Evolutionary conservation across 1,140 invertebrate species (phyloP), one percentile per base, ranked within the genome.

Genomic region (Neotoxoptera formosana): DNA sequence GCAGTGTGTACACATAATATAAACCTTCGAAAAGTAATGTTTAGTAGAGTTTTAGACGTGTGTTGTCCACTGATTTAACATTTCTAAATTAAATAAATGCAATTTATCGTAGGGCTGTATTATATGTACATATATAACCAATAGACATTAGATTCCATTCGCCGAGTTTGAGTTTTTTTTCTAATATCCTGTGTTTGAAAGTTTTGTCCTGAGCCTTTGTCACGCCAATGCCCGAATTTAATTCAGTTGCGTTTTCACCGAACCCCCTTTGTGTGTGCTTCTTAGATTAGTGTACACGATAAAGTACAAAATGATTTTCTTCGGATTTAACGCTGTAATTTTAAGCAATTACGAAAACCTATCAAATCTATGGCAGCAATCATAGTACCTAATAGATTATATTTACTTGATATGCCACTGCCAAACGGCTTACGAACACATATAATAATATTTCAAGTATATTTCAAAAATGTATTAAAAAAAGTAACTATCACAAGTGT

Each of bases 11-110:
- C 51, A 53, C 51, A 48, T 48, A 47, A 48, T 48, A 47, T 25
- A 86, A 41, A 86, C 45, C 30, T 30, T 48, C 11, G 45, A 87
- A 87, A 48, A 87, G 25, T 48, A 87, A 87, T n/a, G 45, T 47
- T 87, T n/a, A 25, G 25, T 47, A 48, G 30, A 86, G 23, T 25
- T 86, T 87, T 48, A 48, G 45, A 48, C 45, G 45, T 30, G 45
- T 20, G 41, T 87, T 48, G 45, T 48, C 84, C 25, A 4, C 45
- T 47, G 45, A 48, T 48, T 87, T 48, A 87, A 87, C 84, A 87
- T 87, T 87, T 48, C 30, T 20, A 87, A 48, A 87, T 87, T 87
- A 87, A 87, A 87, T 87, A 87, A 87, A 87, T 87, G 25, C 41
- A 87, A 87, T 47, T 87, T 87, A 87, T 48, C 30, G 41, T 34